Percentiles rank a stretch among this genome's conserved stretches.
Evolutionary conservation across 1,140 invertebrate genomes (phyloP).

Genomic region (Micrasema minimum): DNA sequence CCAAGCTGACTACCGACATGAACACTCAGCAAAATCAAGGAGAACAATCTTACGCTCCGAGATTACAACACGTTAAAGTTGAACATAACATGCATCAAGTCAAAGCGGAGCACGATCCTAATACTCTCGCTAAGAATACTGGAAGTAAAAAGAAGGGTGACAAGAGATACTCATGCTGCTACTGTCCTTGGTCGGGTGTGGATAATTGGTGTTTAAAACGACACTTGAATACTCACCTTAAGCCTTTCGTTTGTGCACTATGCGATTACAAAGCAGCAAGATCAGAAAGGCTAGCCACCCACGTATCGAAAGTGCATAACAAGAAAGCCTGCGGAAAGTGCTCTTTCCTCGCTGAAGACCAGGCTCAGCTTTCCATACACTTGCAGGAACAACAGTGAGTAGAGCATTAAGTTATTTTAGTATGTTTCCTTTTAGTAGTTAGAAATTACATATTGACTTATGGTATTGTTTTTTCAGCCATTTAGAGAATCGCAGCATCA

Average conservation of each 20-base stretch:
- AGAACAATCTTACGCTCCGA: conserved; percentile 53
- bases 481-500: conserved; percentile 64
- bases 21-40: conserved; percentile 31
- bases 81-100: conserved; percentile 47
- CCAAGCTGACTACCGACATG: conserved; percentile 50
- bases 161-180: conserved; percentile 82
- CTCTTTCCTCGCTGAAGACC: conserved; percentile 84
- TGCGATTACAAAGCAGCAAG: conserved; percentile 93
- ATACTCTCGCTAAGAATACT: conserved; percentile 26
- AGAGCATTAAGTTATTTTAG: conserved; percentile 12
- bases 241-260: conserved; percentile 87
- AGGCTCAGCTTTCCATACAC: conserved; percentile 80
- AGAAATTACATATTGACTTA: conserved; percentile 6
- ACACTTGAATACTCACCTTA: conserved; percentile 91
- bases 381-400: conserved; percentile 76
- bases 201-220: conserved; percentile 94
- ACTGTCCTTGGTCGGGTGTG: conserved; percentile 91
- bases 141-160: conserved; percentile 65
- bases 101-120: conserved; percentile 49
- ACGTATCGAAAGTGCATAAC: conserved; percentile 91
- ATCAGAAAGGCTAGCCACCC: conserved; percentile 85
- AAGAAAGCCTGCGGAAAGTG: conserved; percentile 89
- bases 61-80: conserved; percentile 46
- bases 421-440: not conserved
- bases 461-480: conserved; percentile 55